A percentile compares a stretch with the other conserved stretches of the same genome.
These are phyloP conservation scores for Drosophila auraria DNA, from an alignment of 1,140 invertebrate genomes.

Conservation along the genomic window DNA sequence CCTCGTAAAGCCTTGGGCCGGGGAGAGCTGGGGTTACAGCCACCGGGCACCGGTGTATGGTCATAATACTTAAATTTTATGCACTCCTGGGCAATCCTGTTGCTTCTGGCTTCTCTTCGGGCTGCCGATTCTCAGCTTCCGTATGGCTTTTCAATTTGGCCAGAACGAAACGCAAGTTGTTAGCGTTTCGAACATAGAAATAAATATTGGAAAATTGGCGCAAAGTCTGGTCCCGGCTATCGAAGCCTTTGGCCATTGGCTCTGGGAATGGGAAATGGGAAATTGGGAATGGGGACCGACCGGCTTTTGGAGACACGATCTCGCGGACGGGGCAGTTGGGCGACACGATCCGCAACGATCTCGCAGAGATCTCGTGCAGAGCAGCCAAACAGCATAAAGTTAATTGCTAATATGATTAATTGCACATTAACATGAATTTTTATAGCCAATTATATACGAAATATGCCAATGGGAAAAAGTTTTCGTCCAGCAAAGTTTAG, in stretches of 20 bases:
- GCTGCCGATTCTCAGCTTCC: conserved; percentile 55
- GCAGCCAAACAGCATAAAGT: conserved; percentile 81
- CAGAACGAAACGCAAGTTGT: conserved; percentile 66
- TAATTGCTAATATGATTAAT: conserved; percentile 85
- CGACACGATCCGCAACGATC: conserved; percentile 64
- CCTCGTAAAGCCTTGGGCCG: conserved; percentile 53
- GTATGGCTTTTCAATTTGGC: conserved; percentile 74
- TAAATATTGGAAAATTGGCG: conserved; percentile 79
- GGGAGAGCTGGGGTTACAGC: conserved; percentile 6
- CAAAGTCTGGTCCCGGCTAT: conserved; percentile 35
- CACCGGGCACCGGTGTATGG: conserved; percentile 41
- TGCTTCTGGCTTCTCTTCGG: conserved; percentile 13
- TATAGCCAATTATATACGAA: conserved; percentile 81
- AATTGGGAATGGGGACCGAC: conserved; percentile 62
- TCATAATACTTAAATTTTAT: conserved; percentile 82
- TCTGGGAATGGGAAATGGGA: conserved; percentile 41
- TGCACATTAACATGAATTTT: conserved; percentile 84
- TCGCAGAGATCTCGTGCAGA: conserved; percentile 71
- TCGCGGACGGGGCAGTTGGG: conserved; percentile 23
- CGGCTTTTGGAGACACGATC: conserved; percentile 73
- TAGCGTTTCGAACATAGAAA: conserved; percentile 74
- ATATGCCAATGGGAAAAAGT: conserved; percentile 74
- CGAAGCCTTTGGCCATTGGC: conserved; percentile 19
- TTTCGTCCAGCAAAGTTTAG: conserved; percentile 10
- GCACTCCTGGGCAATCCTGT: conserved; percentile 53